Base-by-base conservation (phyloP, 2,797 vertebrate genomes). In the Phalloptychus januarius region DNA sequence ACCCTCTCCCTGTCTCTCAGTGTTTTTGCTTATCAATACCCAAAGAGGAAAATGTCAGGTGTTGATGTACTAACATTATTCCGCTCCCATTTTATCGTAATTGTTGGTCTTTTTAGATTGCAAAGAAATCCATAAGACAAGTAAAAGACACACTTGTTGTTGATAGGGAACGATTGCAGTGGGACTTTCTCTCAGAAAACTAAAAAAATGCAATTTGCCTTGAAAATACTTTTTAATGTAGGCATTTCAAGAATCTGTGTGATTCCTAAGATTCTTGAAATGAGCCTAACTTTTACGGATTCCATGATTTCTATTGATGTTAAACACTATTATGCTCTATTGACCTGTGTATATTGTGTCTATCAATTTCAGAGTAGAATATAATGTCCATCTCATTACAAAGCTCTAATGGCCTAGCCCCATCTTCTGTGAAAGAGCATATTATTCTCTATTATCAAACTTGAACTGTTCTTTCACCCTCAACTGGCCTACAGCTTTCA, bases 401-500 rank as follows among this genome's bases (percentile, higher is more conserved):
- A 28, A n/a, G 38, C 25, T n/a, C 40, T 28, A 15, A 44, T 28
- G 28, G 42, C 25, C 12, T 44, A 6, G 67, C 15, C 67, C n/a
- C 67, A 45, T 70, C 67, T 70, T 70, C 42, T 70, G 25, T 70
- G 67, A 31, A 70, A 70, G 67, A 70, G 42, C 25, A 28, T 7
- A 70, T 70, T 70, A 42, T 70, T 45, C 42, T 40, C 42, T 18
- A 70, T 44, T 70, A 45, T 70, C 42, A 40, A 40, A 70, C 67
- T 70, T 45, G 42, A 70, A 28, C 25, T 45, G 67, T 45, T 45
- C 42, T 15, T 45, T 45, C 13, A 70, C 67, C 42, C 67, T 45
- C n/a, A 70, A 45, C 42, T 7, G 6, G 42, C 67, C 6, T 45
- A 18, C 25, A 45, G 42, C 25, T 44, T 8, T 70, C 67, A 28